Conservation (phyloP, 2,888 invertebrate genomes). For the Drosophila tanythrix region DNA sequence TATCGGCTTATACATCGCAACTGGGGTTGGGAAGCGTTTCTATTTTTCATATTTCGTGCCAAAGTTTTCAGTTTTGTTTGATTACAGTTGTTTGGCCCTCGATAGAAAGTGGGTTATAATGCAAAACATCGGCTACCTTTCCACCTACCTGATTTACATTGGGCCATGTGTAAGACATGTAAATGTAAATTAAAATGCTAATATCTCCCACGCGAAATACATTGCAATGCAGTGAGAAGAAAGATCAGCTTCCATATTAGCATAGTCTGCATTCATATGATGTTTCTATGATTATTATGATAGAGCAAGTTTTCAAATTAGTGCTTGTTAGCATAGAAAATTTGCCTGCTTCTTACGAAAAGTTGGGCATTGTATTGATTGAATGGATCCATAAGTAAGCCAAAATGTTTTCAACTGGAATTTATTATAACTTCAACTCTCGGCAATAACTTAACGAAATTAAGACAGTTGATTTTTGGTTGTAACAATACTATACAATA, state of each 20-base stretch:
- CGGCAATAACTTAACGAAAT: not conserved
- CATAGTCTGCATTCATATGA: constrained; percentile 45
- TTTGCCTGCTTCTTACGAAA: not conserved
- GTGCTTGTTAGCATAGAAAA: not conserved
- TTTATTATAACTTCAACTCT: not conserved
- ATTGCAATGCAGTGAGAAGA: constrained; percentile 15
- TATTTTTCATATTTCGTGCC: constrained; percentile 1
- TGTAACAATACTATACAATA: not conserved
- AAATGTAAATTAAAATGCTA: constrained; percentile 60
- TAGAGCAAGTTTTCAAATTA: not conserved
- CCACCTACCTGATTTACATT: constrained; percentile 54
- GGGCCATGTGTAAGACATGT: constrained; percentile 56
- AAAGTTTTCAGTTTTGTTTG: constrained; percentile 11
- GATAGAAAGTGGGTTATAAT: constrained; percentile 52
- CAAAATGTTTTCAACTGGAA: not conserved
- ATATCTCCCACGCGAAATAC: constrained; percentile 42
- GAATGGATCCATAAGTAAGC: not conserved
- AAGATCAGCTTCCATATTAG: constrained; percentile 24
- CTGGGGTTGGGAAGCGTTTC: not conserved
- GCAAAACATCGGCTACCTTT: constrained; percentile 41
- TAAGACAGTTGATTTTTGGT: not conserved
- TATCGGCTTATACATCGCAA: not conserved
- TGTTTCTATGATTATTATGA: not conserved
- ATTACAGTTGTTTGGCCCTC: not conserved
- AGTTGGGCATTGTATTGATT: not conserved